phyloP scores from a whole-genome alignment of 2,113 vertebrate genomes.

The Oreochromis aureus region DNA sequence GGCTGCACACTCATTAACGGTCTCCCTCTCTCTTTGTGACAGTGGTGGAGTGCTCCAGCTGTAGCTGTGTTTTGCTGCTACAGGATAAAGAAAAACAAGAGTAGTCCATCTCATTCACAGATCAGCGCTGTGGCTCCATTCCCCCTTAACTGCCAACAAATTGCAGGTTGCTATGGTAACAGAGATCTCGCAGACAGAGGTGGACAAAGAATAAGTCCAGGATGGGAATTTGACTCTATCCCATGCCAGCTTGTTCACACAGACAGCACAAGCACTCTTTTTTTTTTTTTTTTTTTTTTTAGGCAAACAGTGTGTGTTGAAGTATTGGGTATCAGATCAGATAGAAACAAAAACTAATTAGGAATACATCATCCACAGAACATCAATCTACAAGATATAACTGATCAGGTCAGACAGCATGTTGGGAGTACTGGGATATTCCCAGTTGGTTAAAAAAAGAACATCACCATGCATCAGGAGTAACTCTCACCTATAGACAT shows the following conservation, averaged over 20 bases:
- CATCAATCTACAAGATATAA: neutral
- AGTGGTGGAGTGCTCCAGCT: neutral
- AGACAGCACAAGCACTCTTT: neutral
- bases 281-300: neutral
- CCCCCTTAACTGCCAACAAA: neutral
- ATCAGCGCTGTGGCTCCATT: neutral
- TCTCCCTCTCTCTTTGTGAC: neutral
- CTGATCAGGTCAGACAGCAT: neutral
- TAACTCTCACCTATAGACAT: neutral
- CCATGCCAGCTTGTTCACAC: neutral
- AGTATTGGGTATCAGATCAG: neutral
- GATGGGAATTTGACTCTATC: neutral
- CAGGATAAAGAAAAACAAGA: neutral
- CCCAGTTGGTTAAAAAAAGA: neutral
- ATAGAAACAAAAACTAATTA: neutral
- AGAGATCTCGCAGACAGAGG: neutral
- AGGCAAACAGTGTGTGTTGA: neutral
- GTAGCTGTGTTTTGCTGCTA: neutral
- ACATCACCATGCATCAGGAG: neutral
- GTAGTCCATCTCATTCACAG: neutral
- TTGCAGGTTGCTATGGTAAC: neutral
- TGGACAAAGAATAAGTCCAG: neutral
- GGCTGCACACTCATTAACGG: neutral
- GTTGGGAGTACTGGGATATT: neutral
- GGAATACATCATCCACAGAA: neutral